Evolutionary conservation across 2,797 vertebrate genomes (phyloP).

Genomic region (Tragelaphus eurycerus): DNA sequence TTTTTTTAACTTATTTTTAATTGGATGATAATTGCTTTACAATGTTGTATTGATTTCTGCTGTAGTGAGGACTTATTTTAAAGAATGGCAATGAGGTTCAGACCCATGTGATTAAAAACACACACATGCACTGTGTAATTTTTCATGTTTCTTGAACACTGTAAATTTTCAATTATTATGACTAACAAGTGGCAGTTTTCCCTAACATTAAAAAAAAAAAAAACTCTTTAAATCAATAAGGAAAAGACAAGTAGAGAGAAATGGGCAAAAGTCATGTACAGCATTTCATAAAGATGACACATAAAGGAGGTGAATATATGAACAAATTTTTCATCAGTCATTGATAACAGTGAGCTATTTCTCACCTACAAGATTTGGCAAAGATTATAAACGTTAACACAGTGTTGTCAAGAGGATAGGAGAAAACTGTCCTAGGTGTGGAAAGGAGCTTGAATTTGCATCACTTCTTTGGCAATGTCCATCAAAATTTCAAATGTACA

Average conservation of each 20-base stretch:
- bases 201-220: neutral
- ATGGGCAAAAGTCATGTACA: neutral
- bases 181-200: slow-evolving; percentile 23
- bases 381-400: neutral
- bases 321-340: neutral
- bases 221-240: neutral
- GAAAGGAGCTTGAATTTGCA: neutral
- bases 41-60: neutral
- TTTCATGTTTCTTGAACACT: neutral
- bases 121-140: neutral
- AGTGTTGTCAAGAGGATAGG: neutral
- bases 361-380: neutral
- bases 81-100: neutral
- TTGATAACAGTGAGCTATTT: neutral
- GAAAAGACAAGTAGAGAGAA: neutral
- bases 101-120: neutral
- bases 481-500: neutral
- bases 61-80: neutral
- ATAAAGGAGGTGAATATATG: neutral
- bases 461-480: neutral
- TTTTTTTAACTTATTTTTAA: neutral
- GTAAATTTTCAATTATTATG: slow-evolving; percentile 13
- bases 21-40: neutral
- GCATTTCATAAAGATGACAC: neutral
- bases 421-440: neutral